These are phyloP conservation scores for Heliothis virescens DNA, from an alignment of 1,140 invertebrate genomes.

Conservation along the genomic window DNA sequence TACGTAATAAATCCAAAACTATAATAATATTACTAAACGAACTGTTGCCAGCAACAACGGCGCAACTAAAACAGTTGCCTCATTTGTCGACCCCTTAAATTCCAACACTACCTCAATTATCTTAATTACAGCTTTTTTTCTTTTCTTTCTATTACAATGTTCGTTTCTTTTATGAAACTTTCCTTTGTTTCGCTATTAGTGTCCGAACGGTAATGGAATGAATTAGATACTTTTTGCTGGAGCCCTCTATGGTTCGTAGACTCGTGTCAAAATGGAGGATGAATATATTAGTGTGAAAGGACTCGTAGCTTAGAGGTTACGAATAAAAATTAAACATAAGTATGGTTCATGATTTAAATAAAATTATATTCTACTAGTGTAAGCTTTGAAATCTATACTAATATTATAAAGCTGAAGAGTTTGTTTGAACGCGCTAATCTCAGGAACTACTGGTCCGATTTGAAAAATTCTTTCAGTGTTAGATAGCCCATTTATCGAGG, in stretches of 20 bases:
- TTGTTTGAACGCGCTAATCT: too few relatives aligned
- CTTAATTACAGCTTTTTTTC: constrained; percentile 26
- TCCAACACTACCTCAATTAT: constrained; percentile 13
- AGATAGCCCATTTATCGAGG: too few relatives aligned
- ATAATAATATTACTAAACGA: background rate
- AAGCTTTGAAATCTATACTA: too few relatives aligned
- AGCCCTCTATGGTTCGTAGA: background rate
- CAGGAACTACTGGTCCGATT: too few relatives aligned
- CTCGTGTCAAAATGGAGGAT: constrained; percentile 4
- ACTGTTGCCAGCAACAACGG: background rate
- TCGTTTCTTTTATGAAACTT: background rate
- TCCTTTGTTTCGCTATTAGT: constrained; percentile 6
- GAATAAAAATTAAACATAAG: too few relatives aligned
- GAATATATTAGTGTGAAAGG: background rate
- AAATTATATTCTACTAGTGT: too few relatives aligned
- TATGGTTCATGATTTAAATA: too few relatives aligned
- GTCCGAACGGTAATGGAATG: background rate
- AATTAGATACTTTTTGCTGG: constrained; percentile 21
- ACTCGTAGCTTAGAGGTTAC: too few relatives aligned
- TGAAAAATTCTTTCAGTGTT: too few relatives aligned
- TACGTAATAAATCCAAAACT: too few relatives aligned
- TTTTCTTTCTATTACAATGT: constrained; percentile 12
- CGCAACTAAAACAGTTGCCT: background rate
- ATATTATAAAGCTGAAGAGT: too few relatives aligned
- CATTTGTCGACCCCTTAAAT: background rate